Percentiles rank a stretch among this genome's conserved stretches.
These are phyloP conservation scores for Metopolophium dirhodum DNA, from an alignment of 1,140 invertebrate genomes.

Conservation along the genomic window DNA sequence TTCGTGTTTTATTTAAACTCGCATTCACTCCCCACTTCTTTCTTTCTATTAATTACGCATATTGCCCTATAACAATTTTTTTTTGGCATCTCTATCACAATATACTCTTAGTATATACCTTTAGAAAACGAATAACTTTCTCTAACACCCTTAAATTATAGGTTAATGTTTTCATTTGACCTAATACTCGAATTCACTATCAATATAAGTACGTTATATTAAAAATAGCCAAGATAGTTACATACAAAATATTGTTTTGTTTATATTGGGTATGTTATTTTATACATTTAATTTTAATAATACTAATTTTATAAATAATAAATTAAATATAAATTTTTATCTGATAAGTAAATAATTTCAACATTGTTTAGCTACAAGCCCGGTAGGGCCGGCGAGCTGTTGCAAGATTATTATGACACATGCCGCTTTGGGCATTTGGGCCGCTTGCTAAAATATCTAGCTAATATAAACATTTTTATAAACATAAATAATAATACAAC, in stretches of 20 bases:
- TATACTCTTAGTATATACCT: not conserved
- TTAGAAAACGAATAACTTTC: constrained; percentile 24
- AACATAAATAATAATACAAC: too few species aligned
- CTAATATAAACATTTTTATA: too few species aligned
- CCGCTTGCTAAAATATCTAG: too few species aligned
- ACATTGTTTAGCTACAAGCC: not conserved
- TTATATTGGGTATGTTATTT: not conserved
- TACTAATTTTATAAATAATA: not conserved
- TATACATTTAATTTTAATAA: not conserved
- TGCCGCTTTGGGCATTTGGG: too few species aligned
- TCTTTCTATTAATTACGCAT: not conserved
- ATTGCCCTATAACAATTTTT: constrained; percentile 27
- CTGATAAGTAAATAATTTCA: not conserved
- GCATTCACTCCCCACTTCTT: constrained; percentile 1
- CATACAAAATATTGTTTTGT: too few species aligned
- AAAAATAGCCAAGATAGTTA: not conserved
- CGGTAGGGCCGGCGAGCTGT: too few species aligned
- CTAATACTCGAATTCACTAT: not conserved
- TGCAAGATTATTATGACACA: too few species aligned
- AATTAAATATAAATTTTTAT: not conserved
- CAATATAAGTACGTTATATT: not conserved
- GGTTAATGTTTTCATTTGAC: constrained; percentile 28
- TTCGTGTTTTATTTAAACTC: constrained; percentile 50
- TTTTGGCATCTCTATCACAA: constrained; percentile 33
- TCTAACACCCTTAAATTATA: not conserved